Conservation (phyloP, 2,113 vertebrate species). For the Epinephelus cyanopodus region DNA sequence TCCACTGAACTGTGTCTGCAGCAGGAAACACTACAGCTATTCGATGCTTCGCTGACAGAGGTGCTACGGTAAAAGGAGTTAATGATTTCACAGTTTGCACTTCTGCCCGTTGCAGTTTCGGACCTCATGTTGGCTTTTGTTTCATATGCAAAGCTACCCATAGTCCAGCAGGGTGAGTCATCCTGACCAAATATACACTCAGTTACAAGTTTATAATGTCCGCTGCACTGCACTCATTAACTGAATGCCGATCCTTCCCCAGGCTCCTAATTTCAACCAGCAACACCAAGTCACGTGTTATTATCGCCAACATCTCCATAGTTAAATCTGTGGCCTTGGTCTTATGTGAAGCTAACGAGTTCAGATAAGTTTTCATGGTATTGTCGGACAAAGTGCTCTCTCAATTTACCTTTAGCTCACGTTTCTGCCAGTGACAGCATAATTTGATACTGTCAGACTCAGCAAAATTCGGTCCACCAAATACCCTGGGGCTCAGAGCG, state of each 20-base stretch:
- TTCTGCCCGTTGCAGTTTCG: too few species aligned
- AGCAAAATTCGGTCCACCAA: neutral
- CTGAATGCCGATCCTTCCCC: too few species aligned
- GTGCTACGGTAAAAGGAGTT: too few species aligned
- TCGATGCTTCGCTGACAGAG: neutral
- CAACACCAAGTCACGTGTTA: too few species aligned
- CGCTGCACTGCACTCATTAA: too few species aligned
- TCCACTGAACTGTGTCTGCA: neutral
- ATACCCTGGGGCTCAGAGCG: neutral
- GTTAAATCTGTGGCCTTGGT: neutral
- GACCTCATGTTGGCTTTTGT: too few species aligned
- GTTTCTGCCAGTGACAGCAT: neutral
- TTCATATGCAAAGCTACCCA: neutral
- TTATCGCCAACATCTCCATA: neutral
- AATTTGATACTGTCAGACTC: conserved; percentile 1
- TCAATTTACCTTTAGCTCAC: conserved; percentile 18
- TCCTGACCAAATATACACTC: neutral
- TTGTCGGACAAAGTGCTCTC: neutral
- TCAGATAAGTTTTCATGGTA: neutral
- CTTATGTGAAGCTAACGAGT: neutral
- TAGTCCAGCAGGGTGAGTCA: neutral
- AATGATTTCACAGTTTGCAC: neutral
- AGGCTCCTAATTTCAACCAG: too few species aligned
- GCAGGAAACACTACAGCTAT: neutral
- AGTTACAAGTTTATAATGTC: too few species aligned